These are phyloP conservation scores for Xenops minutus DNA, from an alignment of 2,797 vertebrate species.

Conservation along the genomic window DNA sequence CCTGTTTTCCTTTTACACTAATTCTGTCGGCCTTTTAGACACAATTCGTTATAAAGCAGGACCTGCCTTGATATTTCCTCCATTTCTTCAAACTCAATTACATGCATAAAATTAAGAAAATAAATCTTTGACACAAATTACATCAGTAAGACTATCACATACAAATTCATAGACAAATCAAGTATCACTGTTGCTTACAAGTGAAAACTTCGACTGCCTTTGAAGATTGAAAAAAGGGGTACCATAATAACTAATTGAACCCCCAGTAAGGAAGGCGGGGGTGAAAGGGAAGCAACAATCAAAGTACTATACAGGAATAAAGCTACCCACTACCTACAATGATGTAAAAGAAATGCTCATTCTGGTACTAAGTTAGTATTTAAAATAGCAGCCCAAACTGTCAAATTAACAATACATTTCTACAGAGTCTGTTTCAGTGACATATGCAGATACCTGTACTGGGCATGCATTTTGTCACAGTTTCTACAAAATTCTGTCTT, in stretches of 20 bases:
- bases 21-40: background rate
- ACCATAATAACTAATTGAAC: background rate
- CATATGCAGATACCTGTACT: fast-evolving
- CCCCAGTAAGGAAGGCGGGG: background rate
- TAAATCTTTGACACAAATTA: background rate
- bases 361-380: background rate
- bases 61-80: background rate
- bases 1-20: background rate
- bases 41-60: background rate
- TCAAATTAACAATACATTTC: background rate
- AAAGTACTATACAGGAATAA: background rate
- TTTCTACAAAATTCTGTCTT: background rate
- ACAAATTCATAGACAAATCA: background rate
- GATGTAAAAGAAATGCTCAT: background rate
- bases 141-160: background rate
- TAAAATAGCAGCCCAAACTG: background rate
- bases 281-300: background rate
- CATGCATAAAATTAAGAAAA: background rate
- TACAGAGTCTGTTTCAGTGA: background rate
- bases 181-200: background rate
- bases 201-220: background rate
- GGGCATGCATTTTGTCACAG: background rate
- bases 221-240: background rate
- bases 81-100: background rate
- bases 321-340: background rate